Evolutionary conservation across 2,888 invertebrate species (phyloP).

Genomic region (Cacoxenus indagator): DNA sequence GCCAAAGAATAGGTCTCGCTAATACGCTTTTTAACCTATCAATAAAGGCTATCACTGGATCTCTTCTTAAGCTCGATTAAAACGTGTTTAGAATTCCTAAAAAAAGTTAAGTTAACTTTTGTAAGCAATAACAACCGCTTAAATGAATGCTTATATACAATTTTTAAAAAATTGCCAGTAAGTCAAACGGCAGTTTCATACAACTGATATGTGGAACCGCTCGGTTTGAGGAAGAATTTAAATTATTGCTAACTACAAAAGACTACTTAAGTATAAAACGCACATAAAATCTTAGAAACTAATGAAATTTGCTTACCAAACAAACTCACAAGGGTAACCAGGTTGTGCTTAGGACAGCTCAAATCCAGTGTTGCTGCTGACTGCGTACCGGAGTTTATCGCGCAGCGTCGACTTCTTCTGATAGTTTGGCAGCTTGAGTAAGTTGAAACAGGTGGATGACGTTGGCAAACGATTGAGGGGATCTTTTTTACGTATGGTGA

Average conservation of each 20-base stretch:
- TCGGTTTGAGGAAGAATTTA: neutral
- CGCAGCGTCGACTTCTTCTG: conserved; percentile 94
- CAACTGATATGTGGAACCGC: neutral
- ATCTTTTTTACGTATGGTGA: conserved; percentile 95
- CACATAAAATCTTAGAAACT: neutral
- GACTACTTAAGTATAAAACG: neutral
- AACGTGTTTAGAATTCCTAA: no score
- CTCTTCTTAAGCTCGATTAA: no score
- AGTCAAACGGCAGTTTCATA: neutral
- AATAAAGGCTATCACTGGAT: no score
- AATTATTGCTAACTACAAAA: conserved; percentile 12
- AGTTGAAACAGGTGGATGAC: conserved; percentile 98
- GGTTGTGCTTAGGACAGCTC: conserved; percentile 86
- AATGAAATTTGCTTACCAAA: neutral
- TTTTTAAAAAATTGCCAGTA: conserved; percentile 3
- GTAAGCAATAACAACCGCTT: neutral
- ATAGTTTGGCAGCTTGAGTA: conserved; percentile 97
- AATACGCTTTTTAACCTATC: no score
- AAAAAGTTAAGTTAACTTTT: no score
- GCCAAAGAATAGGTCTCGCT: no score
- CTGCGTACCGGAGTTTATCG: conserved; percentile 97
- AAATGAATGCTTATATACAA: neutral
- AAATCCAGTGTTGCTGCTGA: conserved; percentile 98
- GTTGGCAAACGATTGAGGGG: conserved; percentile 96
- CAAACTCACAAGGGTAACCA: neutral